Evolutionary conservation across 2,888 invertebrate genomes (phyloP), one percentile per base, ranked within the genome.

Genomic region (Eledona agricola): DNA sequence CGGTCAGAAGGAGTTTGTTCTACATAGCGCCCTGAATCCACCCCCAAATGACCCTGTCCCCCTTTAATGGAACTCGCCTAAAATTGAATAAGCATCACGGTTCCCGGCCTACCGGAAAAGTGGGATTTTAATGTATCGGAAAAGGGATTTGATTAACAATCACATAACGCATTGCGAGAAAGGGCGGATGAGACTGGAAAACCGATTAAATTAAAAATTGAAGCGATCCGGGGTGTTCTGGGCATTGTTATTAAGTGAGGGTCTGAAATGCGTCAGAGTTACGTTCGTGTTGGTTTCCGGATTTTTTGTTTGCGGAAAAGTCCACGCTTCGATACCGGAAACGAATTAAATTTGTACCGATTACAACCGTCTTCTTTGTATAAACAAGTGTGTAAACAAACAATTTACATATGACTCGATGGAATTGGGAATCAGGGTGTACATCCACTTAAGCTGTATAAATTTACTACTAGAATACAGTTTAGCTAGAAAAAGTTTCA

Each of bases 111-210:
- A 38, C 51, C 37, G 46, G 45, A 57, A 57, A 51, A 57, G 57
- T 57, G 54, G 50, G 51, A 47, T 38, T 50, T 35, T 58, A 58
- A 58, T 58, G 58, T 55, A 58, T 55, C 58, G 58, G 53, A 58
- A 58, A 55, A 47, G 53, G 46, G 43, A 49, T 58, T 58, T 58
- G 58, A 58, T 58, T 50, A 55, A 45, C 55, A 55, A 43, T 38
- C 38, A 23, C 13, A 19, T 34, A 37, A 37, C 35, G 17, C 35
- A 26, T 31, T 40, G 49, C 37, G 28, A 38, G 22, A 10, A 32
- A 22, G 35, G 40, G 38, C 35, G 40, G 40, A 22, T 29, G 40
- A 47, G 9, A 10, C 26, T 6, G 22, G 29, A 38, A 31, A 9
- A 11, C 7, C 40, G 40, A 50, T 50, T 23, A 32, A 50, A 50